A percentile compares a stretch with the other conserved stretches of the same genome.
These are phyloP conservation scores for Sarcophaga bullata DNA, from an alignment of 1,140 invertebrate species.

Conservation along the genomic window DNA sequence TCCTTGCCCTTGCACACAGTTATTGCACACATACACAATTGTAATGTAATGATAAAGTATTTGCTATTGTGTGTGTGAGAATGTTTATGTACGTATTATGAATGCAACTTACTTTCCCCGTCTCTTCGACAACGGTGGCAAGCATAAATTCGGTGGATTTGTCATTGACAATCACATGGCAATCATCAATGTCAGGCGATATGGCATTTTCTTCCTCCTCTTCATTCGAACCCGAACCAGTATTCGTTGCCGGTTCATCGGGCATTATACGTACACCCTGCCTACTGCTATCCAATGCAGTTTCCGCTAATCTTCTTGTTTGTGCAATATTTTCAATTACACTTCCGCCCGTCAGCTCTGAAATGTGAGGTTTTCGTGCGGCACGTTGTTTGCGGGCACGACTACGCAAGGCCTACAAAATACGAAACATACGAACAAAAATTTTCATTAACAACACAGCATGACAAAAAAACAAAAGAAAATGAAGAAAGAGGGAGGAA, in stretches of 20 bases:
- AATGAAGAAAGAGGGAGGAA: neutral
- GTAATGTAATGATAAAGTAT: neutral
- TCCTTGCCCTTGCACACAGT: neutral
- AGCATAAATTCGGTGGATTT: conserved; percentile 90
- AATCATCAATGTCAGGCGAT: conserved; percentile 73
- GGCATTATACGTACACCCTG: conserved; percentile 70
- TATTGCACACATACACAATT: neutral
- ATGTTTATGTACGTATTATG: conserved; percentile 14
- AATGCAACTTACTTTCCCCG: conserved; percentile 71
- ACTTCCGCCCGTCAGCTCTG: conserved; percentile 78
- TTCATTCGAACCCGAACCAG: conserved; percentile 89
- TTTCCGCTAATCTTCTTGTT: conserved; percentile 83
- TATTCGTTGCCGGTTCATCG: conserved; percentile 84
- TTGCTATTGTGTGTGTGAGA: neutral
- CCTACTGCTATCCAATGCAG: conserved; percentile 75
- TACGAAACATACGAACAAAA: neutral
- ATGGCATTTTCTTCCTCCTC: conserved; percentile 80
- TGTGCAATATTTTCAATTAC: conserved; percentile 90
- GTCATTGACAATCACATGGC: conserved; percentile 87
- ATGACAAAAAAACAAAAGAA: neutral
- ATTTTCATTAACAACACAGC: neutral
- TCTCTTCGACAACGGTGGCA: conserved; percentile 84
- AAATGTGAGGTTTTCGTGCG: conserved; percentile 77
- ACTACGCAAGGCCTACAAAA: conserved; percentile 73
- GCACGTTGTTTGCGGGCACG: conserved; percentile 83